These are phyloP conservation scores for Cyprinodon brontotheroides DNA, from an alignment of 2,113 vertebrate species.

Conservation along the genomic window DNA sequence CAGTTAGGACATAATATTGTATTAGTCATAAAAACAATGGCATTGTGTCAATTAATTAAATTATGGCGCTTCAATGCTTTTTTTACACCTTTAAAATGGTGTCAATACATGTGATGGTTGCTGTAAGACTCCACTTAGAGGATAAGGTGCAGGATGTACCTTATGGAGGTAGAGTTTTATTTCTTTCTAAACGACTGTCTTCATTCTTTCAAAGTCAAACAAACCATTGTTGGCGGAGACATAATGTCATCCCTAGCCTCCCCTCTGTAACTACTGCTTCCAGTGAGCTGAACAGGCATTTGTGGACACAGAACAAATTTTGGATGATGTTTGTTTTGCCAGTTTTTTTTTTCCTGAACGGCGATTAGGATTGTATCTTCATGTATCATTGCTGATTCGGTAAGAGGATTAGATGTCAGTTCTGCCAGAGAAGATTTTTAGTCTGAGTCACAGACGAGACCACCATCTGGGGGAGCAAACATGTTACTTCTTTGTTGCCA, in stretches of 20 bases:
- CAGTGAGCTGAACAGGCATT: constrained; percentile 6
- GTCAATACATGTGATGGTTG: neutral
- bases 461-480: constrained; percentile 67
- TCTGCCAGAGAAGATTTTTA: constrained; percentile 59
- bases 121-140: neutral
- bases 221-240: constrained; percentile 18
- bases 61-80: no score
- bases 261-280: constrained; percentile 25
- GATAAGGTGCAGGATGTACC: no score
- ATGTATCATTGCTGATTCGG: constrained; percentile 59
- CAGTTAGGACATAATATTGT: constrained; percentile 15
- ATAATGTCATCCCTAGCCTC: constrained; percentile 13
- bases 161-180: neutral
- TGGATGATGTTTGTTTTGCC: constrained; percentile 54
- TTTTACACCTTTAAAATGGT: neutral
- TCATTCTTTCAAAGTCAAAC: constrained; percentile 11
- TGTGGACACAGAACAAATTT: constrained; percentile 22
- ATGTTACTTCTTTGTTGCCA: constrained; percentile 54
- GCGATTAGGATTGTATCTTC: constrained; percentile 60
- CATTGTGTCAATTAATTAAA: neutral
- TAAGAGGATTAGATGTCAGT: constrained; percentile 65
- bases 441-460: constrained; percentile 47
- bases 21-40: constrained; percentile 25
- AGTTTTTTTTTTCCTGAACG: constrained; percentile 48
- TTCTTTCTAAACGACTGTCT: neutral